Conservation (phyloP, 1,140 invertebrate genomes). For the Euschistus heros region DNA sequence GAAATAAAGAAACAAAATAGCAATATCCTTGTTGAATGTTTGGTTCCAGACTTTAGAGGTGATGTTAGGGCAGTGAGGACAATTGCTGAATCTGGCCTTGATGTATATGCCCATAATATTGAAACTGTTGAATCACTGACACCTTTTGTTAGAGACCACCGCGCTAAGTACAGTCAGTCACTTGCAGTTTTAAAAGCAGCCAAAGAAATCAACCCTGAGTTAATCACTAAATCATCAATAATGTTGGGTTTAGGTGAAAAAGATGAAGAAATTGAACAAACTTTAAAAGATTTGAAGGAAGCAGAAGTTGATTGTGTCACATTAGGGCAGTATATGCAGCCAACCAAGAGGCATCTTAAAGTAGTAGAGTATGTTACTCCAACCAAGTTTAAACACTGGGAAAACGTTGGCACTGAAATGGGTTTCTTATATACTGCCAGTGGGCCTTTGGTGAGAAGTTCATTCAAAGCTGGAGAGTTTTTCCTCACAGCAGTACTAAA, state of each 20-base stretch:
- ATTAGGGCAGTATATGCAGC: conserved; percentile 99
- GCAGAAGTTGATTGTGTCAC: conserved; percentile 90
- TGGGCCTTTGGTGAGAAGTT: conserved; percentile 92
- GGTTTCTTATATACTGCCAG: conserved; percentile 96
- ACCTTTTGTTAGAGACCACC: conserved; percentile 81
- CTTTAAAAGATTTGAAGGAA: conserved; percentile 68
- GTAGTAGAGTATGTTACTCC: conserved; percentile 96
- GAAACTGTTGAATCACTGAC: conserved; percentile 87
- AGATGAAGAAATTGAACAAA: conserved; percentile 78
- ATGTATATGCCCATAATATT: conserved; percentile 95
- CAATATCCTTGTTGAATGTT: conserved; percentile 86
- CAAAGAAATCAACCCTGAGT: conserved; percentile 62
- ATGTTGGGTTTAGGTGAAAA: conserved; percentile 97
- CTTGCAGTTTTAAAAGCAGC: conserved; percentile 69
- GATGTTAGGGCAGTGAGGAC: conserved; percentile 60
- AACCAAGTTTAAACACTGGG: conserved; percentile 88
- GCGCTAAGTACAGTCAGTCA: conserved; percentile 74
- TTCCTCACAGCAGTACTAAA: conserved; percentile 68
- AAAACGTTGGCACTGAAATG: conserved; percentile 67
- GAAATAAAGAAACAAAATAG: conserved; percentile 69
- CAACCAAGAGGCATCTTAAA: conserved; percentile 91
- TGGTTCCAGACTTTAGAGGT: conserved; percentile 93
- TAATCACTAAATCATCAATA: conserved; percentile 96
- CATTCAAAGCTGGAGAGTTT: conserved; percentile 94
- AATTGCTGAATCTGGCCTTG: conserved; percentile 72